These are phyloP conservation scores for Esperia sulphurella DNA, from an alignment of 2,888 invertebrate species.

Conservation along the genomic window DNA sequence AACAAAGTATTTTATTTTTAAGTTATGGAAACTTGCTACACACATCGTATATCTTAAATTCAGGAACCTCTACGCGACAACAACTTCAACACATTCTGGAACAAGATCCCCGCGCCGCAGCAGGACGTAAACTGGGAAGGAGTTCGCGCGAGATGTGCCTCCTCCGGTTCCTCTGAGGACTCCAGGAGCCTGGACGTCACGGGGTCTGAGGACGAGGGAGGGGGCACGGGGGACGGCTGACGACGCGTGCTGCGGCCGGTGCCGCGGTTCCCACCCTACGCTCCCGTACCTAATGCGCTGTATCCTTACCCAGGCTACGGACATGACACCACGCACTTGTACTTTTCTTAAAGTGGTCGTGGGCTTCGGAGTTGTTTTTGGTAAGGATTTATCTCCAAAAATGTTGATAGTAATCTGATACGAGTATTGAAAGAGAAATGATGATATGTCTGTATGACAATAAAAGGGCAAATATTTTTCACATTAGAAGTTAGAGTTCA, in stretches of 20 bases:
- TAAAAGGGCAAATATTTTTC: neutral
- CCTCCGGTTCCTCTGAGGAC: slow-evolving; percentile 69
- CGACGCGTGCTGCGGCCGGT: slow-evolving; percentile 74
- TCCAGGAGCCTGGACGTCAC: slow-evolving; percentile 73
- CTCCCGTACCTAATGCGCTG: slow-evolving; percentile 38
- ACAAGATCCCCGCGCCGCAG: slow-evolving; percentile 59
- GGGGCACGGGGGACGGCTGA: slow-evolving; percentile 61
- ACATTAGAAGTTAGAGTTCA: too few species aligned
- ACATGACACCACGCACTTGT: slow-evolving; percentile 51
- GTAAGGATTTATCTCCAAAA: neutral
- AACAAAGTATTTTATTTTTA: too few species aligned
- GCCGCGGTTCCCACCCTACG: slow-evolving; percentile 67
- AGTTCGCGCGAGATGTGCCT: slow-evolving; percentile 48
- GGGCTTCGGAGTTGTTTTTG: neutral
- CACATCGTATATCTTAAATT: neutral
- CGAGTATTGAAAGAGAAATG: too few species aligned
- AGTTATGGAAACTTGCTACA: neutral
- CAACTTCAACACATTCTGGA: slow-evolving; percentile 72
- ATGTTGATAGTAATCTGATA: too few species aligned
- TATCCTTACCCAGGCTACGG: slow-evolving; percentile 53
- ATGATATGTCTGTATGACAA: too few species aligned
- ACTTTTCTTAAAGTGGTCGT: slow-evolving; percentile 52
- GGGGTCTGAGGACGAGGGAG: slow-evolving; percentile 74
- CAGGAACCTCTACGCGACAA: slow-evolving; percentile 59
- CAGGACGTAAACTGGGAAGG: slow-evolving; percentile 60